phyloP scores from a whole-genome alignment of 2,888 invertebrate genomes.

The Petrolisthes manimaculis region DNA sequence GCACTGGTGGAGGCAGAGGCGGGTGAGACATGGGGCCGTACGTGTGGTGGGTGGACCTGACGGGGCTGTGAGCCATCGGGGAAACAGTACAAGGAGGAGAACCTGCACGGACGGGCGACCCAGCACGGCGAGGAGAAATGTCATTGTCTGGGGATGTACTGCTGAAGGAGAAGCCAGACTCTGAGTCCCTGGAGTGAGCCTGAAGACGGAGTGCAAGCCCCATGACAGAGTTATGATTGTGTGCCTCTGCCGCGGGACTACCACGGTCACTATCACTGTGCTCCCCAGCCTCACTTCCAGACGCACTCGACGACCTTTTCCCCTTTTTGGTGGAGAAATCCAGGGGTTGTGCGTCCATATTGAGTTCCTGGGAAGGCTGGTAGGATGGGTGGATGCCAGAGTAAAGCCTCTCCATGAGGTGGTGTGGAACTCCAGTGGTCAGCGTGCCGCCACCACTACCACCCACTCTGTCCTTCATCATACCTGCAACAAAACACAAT shows the following conservation, averaged over 20 bases:
- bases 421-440: neutral
- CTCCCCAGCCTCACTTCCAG: conserved; percentile 2
- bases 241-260: neutral
- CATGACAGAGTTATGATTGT: neutral
- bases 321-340: conserved; percentile 51
- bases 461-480: conserved; percentile 30
- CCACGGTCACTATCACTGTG: conserved; percentile 20
- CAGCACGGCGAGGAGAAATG: neutral
- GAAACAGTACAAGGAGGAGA: neutral
- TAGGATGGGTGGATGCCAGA: neutral
- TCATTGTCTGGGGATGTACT: neutral
- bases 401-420: neutral
- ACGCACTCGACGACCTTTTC: neutral
- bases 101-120: neutral
- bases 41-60: neutral
- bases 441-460: neutral
- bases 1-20: neutral
- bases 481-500: conserved; percentile 26
- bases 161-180: neutral
- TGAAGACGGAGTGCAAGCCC: neutral
- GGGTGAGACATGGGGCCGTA: neutral
- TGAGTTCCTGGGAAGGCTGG: conserved; percentile 21
- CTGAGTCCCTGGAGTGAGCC: neutral
- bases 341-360: conserved; percentile 42
- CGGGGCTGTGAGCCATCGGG: conserved; percentile 31